Evolutionary conservation across 2,888 invertebrate genomes (phyloP).

Genomic region (Ochropacha duplaris): DNA sequence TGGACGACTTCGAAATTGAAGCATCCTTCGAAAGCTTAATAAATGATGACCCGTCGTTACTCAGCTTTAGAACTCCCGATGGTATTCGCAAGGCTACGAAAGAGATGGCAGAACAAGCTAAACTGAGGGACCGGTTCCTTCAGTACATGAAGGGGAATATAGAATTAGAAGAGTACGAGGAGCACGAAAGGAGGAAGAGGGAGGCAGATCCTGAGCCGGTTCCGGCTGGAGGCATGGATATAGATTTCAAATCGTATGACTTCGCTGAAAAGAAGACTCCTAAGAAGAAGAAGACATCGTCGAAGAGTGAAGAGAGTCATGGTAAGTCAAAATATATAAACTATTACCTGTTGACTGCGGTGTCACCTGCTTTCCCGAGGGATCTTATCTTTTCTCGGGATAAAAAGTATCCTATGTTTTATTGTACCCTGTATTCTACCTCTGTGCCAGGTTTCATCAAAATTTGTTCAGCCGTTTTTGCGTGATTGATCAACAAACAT

Average conservation of each 20-base stretch:
- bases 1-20: slow-evolving; percentile 77
- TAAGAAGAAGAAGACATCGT: slow-evolving; percentile 70
- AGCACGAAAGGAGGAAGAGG: slow-evolving; percentile 58
- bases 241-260: slow-evolving; percentile 83
- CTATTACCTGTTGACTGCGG: no score
- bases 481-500: no score
- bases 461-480: no score
- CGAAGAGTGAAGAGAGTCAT: slow-evolving; percentile 66
- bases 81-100: slow-evolving; percentile 57
- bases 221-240: slow-evolving; percentile 57
- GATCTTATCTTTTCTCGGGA: no score
- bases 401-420: no score
- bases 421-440: no score
- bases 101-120: slow-evolving; percentile 61
- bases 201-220: slow-evolving; percentile 70
- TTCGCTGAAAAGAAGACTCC: slow-evolving; percentile 79
- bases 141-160: slow-evolving; percentile 68
- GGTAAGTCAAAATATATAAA: slow-evolving; percentile 43
- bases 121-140: slow-evolving; percentile 58
- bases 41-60: slow-evolving; percentile 58
- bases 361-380: no score
- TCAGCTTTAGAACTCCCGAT: slow-evolving; percentile 52
- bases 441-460: no score
- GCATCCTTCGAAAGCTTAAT: slow-evolving; percentile 71
- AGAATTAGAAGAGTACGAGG: slow-evolving; percentile 56